Evolutionary conservation across 2,113 vertebrate species (phyloP), one percentile per base, ranked within the genome.

Genomic region (Caranx ignobilis): DNA sequence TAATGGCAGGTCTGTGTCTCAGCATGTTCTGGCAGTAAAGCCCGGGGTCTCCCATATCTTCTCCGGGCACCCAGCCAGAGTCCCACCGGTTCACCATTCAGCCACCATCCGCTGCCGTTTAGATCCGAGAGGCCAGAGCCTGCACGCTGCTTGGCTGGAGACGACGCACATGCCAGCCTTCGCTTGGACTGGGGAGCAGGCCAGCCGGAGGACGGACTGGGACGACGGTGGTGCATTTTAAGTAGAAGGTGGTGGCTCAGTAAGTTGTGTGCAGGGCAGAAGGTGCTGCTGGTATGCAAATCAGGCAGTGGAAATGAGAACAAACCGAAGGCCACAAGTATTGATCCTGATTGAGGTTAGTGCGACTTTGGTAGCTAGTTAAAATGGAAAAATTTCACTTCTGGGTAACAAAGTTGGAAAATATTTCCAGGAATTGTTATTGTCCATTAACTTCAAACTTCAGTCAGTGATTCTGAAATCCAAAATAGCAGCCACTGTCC

Each of bases 31-130:
- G 87, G 90, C 91, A 91, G 18, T 54, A 60, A 71, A 71, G 50
- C 75, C 75, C 11, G 64, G 79, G 68, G 65, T 89, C 79, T 89
- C 65, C 84, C 75, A 77, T 82, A 70, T 87, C 77, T 68, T 77
- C 75, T 68, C 79, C 82, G 87, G 91, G 90, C 88, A 73, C 39
- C 19, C 26, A 13, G 86, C 87, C 91, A 92, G 89, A 50, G 75
- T 89, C 85, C 84, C 89, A 81, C 75, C 90, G 67, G 80, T 55
- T 78, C 86, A 66, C 82, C 82, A 89, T 90, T 92, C 86, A 88
- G 82, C 73, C 75, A 60, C 90, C 88, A 90, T 90, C 75, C 75
- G 81, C 60, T 77, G 54, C 79, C 80, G 62, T 89, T 91, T 89
- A 84, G 69, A 84, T 73, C 84, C 34, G 85, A 63, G 80, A 85